Evolutionary conservation across 2,797 vertebrate genomes (phyloP).

Genomic region (Sebastes nivosus): DNA sequence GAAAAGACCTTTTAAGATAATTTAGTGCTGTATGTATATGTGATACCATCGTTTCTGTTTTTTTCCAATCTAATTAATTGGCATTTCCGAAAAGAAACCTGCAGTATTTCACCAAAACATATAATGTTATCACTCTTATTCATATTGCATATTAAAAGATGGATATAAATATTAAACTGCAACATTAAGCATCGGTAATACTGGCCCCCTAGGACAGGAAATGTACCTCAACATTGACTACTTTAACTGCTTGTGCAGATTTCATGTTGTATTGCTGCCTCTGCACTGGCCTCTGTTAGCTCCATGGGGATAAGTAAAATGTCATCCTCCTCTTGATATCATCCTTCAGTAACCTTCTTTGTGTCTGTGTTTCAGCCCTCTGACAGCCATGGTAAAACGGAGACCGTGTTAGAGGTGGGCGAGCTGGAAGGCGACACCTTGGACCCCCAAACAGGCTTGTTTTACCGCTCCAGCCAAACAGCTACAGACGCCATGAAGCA

Average conservation of each 20-base stretch:
- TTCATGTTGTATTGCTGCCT: background rate
- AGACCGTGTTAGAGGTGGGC: conserved; percentile 87
- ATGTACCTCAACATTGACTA: background rate
- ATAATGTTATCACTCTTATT: too few relatives aligned
- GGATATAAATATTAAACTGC: background rate
- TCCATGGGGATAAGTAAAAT: background rate
- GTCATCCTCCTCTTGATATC: background rate
- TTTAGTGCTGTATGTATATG: too few relatives aligned
- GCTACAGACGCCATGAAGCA: conserved; percentile 82
- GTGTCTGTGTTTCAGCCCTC: conserved; percentile 76
- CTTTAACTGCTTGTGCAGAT: background rate
- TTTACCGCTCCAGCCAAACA: conserved; percentile 91
- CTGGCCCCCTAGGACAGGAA: background rate
- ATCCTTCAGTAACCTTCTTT: background rate
- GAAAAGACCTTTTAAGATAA: too few relatives aligned
- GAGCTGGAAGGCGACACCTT: conserved; percentile 96
- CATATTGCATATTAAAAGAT: too few relatives aligned
- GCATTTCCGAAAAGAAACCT: too few relatives aligned
- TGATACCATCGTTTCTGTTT: too few relatives aligned
- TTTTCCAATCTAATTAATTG: too few relatives aligned
- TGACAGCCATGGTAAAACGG: conserved; percentile 85
- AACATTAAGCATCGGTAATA: background rate
- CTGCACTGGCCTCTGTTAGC: background rate
- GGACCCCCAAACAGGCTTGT: conserved; percentile 97
- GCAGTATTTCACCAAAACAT: too few relatives aligned